phyloP scores from a whole-genome alignment of 2,113 vertebrate genomes.

The Meriones unguiculatus region DNA sequence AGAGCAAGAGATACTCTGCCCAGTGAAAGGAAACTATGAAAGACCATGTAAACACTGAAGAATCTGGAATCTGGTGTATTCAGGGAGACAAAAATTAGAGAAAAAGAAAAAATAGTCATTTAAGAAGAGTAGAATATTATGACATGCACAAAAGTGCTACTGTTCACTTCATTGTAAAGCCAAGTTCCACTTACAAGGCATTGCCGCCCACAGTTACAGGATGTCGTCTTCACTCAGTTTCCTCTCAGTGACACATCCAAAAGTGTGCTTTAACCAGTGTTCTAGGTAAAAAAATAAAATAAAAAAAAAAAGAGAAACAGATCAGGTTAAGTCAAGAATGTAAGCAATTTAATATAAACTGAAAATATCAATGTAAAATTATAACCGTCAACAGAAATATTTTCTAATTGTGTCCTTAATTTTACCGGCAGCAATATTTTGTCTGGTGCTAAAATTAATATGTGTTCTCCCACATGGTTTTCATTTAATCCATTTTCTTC shows the following conservation, averaged over 20 bases:
- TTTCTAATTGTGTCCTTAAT: conserved; percentile 1
- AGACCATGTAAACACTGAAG: neutral
- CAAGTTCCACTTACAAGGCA: too few species aligned
- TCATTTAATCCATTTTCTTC: conserved; percentile 35
- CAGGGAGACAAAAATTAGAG: neutral
- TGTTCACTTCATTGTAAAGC: neutral
- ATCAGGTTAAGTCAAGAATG: neutral
- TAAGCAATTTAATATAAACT: neutral
- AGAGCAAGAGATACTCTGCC: neutral
- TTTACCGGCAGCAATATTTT: neutral
- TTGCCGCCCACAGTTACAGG: too few species aligned
- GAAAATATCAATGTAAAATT: neutral
- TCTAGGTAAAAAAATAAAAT: neutral
- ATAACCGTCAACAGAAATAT: neutral
- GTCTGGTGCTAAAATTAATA: neutral
- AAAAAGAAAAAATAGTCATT: neutral
- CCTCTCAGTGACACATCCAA: too few species aligned
- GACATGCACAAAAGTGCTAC: too few species aligned
- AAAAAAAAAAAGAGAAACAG: neutral
- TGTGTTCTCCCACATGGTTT: neutral
- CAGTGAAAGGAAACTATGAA: neutral
- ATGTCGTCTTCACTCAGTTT: neutral
- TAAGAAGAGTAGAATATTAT: accelerated
- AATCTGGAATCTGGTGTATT: neutral
- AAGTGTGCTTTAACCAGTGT: too few species aligned